Conservation (phyloP, 1,140 invertebrate genomes). For the Formica exsecta region DNA sequence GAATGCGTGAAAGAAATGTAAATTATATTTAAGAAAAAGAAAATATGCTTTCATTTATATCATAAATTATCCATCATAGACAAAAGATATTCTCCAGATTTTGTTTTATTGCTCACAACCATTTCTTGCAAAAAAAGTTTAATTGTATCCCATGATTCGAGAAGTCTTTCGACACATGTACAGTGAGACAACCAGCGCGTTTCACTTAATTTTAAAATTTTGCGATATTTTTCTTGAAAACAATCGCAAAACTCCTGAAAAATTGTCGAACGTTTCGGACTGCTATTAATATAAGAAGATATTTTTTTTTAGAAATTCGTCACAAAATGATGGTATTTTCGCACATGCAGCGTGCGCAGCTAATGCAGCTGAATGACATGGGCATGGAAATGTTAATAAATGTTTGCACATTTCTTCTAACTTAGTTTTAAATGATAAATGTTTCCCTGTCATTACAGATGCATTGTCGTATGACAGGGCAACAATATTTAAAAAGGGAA, state of each 20-base stretch:
- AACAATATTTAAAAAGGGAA: neutral
- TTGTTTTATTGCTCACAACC: neutral
- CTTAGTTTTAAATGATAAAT: neutral
- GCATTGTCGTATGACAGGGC: neutral
- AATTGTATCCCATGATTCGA: conserved; percentile 13
- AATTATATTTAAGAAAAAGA: neutral
- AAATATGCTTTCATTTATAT: conserved; percentile 1
- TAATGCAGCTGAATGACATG: neutral
- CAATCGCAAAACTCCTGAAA: too few relatives aligned
- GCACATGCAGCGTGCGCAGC: too few relatives aligned
- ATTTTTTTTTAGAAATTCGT: neutral
- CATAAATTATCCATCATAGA: neutral
- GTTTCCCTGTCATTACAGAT: neutral
- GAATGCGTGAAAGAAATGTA: neutral
- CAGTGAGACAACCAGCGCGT: neutral
- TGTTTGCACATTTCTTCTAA: neutral
- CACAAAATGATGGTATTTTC: neutral
- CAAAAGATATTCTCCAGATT: neutral
- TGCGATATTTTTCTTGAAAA: too few relatives aligned
- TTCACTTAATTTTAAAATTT: neutral
- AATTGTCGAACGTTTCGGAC: neutral
- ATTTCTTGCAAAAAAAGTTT: neutral
- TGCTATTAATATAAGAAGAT: neutral
- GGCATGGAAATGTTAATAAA: neutral
- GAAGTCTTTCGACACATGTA: conserved; percentile 4